phyloP scores from a whole-genome alignment of 1,140 invertebrate genomes.

The Platyura marginata region DNA sequence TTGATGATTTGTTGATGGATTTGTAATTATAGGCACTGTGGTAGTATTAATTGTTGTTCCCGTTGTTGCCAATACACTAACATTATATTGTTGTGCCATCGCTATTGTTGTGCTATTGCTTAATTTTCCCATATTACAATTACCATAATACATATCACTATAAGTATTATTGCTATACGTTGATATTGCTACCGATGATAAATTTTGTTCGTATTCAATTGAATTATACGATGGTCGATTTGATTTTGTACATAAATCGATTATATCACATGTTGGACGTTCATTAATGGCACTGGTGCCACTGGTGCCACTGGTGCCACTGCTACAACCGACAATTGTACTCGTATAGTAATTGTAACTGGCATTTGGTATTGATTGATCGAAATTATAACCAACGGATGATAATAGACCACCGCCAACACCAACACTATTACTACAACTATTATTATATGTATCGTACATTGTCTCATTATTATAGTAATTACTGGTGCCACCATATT shows the following conservation, averaged over 20 bases:
- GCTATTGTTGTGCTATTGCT: background rate
- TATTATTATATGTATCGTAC: background rate
- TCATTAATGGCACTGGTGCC: no score
- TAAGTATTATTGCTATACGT: background rate
- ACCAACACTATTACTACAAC: background rate
- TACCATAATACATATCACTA: background rate
- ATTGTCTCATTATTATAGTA: background rate
- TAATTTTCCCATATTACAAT: background rate
- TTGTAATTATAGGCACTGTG: no score
- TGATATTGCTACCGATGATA: no score
- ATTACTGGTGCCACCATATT: background rate
- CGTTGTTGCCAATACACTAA: background rate
- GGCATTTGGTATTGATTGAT: no score
- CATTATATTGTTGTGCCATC: background rate
- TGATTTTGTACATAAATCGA: no score
- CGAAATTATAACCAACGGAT: no score
- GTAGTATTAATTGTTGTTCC: background rate
- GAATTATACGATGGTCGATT: no score
- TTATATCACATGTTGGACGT: no score
- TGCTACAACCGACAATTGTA: no score
- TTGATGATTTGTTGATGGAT: background rate
- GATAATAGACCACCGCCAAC: background rate
- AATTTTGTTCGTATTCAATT: no score
- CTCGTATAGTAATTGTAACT: no score
- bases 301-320: no score